Evolutionary conservation across 2,888 invertebrate genomes (phyloP).

Genomic region (Sarcophaga variegata): DNA sequence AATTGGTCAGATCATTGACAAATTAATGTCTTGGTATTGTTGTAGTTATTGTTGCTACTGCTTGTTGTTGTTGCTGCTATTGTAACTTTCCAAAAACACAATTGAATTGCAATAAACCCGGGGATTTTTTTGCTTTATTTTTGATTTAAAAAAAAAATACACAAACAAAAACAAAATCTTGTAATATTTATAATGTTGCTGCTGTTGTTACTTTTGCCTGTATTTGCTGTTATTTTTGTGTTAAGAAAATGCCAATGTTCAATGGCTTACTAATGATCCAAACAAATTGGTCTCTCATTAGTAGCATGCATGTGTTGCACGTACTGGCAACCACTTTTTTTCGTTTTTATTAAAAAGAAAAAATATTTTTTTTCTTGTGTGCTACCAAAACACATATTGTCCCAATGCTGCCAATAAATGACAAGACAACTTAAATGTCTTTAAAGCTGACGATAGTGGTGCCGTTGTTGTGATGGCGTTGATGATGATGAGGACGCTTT

Average conservation of each 20-base stretch:
- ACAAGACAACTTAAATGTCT: neutral
- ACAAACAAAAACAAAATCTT: neutral
- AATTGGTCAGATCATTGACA: constrained; percentile 69
- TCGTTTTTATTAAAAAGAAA: too few relatives aligned
- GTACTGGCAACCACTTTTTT: neutral
- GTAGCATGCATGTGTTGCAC: constrained; percentile 17
- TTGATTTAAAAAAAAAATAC: neutral
- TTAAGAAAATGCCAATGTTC: constrained; percentile 61
- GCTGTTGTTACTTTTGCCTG: neutral
- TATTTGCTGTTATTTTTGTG: constrained; percentile 1
- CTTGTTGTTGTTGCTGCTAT: neutral
- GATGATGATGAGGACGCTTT: constrained; percentile 11
- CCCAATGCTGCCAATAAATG: neutral
- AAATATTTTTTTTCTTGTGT: too few relatives aligned
- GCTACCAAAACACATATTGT: neutral
- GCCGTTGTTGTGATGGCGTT: neutral
- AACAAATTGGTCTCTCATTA: constrained; percentile 69
- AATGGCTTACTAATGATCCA: constrained; percentile 67
- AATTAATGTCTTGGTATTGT: constrained; percentile 65
- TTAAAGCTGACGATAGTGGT: neutral
- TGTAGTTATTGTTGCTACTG: constrained; percentile 28
- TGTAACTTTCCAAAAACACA: constrained; percentile 34
- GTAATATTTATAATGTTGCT: constrained; percentile 43
- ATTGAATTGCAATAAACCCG: constrained; percentile 47
- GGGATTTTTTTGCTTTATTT: neutral